phyloP scores from a whole-genome alignment of 2,113 vertebrate species.

The Ptilonorhynchus violaceus region DNA sequence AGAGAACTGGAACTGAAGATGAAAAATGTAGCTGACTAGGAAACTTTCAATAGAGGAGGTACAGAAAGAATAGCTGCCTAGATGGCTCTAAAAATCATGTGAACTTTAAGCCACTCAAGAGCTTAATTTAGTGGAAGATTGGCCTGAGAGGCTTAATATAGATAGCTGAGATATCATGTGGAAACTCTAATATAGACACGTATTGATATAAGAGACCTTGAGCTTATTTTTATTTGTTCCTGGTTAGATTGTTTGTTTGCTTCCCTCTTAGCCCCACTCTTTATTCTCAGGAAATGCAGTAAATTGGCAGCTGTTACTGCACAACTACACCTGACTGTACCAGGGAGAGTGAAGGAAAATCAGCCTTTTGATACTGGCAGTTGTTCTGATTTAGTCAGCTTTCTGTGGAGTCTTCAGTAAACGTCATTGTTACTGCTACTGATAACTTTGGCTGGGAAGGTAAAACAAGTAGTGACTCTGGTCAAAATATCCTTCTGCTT shows the following conservation, averaged over 20 bases:
- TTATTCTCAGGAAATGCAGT: background rate
- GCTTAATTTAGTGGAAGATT: slow-evolving; percentile 71
- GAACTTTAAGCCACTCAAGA: slow-evolving; percentile 58
- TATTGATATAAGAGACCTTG: slow-evolving; percentile 14
- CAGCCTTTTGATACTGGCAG: fast-evolving
- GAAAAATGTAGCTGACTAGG: background rate
- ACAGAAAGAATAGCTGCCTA: background rate
- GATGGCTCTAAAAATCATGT: slow-evolving; percentile 37
- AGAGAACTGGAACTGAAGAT: background rate
- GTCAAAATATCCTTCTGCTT: background rate
- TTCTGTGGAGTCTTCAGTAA: background rate
- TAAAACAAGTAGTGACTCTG: background rate
- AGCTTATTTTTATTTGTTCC: background rate
- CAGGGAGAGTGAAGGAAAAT: background rate
- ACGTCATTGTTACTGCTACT: background rate
- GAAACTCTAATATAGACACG: slow-evolving; percentile 47
- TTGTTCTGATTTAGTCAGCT: background rate
- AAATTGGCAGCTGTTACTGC: background rate
- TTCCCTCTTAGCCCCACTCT: background rate
- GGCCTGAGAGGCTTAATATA: slow-evolving; percentile 67
- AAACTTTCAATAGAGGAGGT: background rate
- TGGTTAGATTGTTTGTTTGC: background rate
- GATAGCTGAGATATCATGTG: slow-evolving; percentile 56
- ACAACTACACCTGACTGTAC: background rate
- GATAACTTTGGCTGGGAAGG: background rate